Evolutionary conservation across 2,888 invertebrate genomes (phyloP), one percentile per base, ranked within the genome.

Genomic region (Hyposoter didymator): DNA sequence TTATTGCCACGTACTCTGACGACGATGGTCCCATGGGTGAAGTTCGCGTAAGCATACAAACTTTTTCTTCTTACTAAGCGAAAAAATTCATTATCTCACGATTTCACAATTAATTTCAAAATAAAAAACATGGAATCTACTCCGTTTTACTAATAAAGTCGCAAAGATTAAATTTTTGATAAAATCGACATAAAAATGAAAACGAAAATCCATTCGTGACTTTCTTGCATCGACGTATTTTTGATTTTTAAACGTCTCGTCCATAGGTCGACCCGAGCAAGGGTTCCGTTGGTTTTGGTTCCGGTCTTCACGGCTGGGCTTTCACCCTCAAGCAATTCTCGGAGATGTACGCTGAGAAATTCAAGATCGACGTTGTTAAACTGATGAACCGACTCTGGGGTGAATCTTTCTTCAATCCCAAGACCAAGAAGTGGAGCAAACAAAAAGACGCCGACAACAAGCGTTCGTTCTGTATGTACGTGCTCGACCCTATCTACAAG

Each of bases 241-340:
- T 72, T 35, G 35, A 39, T 39, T 35, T 6, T 66, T 1, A 1
- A 32, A 49, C 14, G 43, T 45, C n/a, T 62, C 12, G 17, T 52
- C 12, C 17, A 10, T 76, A 96, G 96, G 96, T 98, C 90, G 99
- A 99, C 94, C 99, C 99, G 90, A 98, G 98, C 95, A 98, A 98
- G 95, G 99, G 99, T 90, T 99, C 99, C 87, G 99, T 99, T 87
- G 99, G 99, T 93, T 99, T 99, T 94, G 99, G 99, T 87, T 99
- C 99, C 39, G 99, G 99, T 92, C 97, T 99, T 87, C 99, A 99
- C 94, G 99, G 99, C 88, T 99, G 99, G 99, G 99, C 99, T 74
- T 99, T 99, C 95, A 99, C 99, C 88, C 96, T 99, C 89, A 99
- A 99, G 95, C 99, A 99, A 95, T 99, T 99, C 95, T 95, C 99